Base-by-base conservation (phyloP, 2,888 invertebrate species). In the Rhagonycha lutea region DNA sequence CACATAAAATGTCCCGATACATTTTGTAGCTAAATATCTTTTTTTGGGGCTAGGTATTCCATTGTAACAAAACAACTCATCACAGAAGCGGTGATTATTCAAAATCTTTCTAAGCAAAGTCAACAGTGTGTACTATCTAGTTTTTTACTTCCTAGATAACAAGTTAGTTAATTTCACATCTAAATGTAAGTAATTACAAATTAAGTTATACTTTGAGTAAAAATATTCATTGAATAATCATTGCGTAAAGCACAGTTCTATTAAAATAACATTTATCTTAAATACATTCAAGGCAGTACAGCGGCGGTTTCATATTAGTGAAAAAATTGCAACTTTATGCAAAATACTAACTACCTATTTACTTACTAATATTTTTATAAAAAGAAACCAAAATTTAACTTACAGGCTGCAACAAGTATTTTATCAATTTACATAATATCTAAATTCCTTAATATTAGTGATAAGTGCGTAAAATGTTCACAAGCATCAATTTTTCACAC, bases 11-110 rank as follows among this genome's bases (percentile, higher is more conserved):
- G 61, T 61, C 61, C 61, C 83, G 83, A 80, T 79, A 80, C 78
- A 80, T 79, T 79, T 79, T 82, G 47, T 82, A 84, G 83, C 83
- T 83, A 83, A 81, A 84, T 83, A 83, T 83, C 81, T 81, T 77
- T 80, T 74, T 81, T 82, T 82, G n/a, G 4, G 75, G 76, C 75
- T 76, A 79, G 79, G 81, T 80, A 80, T 76, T 73, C 28, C 68
- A 78, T 83, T 80, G 72, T 73, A 79, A 84, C 80, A 83, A 84
- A 85, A 83, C 82, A 86, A 87, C 84, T 84, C 86, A 87, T 88
- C 87, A 88, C 87, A 88, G 87, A 88, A 88, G 87, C 87, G 83
- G 85, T 85, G 68, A 76, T 69, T 76, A 76, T 76, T 69, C 75
- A 76, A 84, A 82, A 81, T 83, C 76, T 76, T 80, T 80, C 82